Evolutionary conservation across 2,797 vertebrate genomes (phyloP), one percentile per base, ranked within the genome.

Genomic region (Avahi laniger): DNA sequence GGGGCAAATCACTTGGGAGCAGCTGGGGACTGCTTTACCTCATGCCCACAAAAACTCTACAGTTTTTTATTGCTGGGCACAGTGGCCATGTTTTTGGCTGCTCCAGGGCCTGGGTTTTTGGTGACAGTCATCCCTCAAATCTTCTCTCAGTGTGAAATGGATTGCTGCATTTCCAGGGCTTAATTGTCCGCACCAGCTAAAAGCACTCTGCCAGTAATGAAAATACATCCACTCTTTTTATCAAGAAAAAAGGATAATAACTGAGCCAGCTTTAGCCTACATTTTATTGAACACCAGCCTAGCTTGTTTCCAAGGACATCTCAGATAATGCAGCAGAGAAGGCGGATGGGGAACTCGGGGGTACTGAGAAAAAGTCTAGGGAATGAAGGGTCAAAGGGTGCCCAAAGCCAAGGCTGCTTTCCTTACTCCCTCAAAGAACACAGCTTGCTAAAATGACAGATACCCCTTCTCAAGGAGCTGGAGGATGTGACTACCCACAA

Each of bases 191-290:
- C 86, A 96, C 89, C 83, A 91, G 95, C 96, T 97, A 97, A 97
- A 97, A 96, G 97, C 95, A 89, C 91, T 97, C 93, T 92, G 76
- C 93, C 96, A 96, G 95, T 95, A 97, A 98, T 97, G 96, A 94
- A 97, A 97, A 95, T 96, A 95, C 83, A 97, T 93, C 70, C 89
- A 88, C 63, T 96, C 94, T 88, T 95, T 97, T 96, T 96, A 97
- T 97, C 95, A 96, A 91, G 95, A 97, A 94, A 97, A 97, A 96
- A 73, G 85, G 85, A 97, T 87, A 95, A 97, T 97, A 97, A 96
- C 85, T 94, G 95, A 96, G 89, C 94, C 88, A 96, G 76, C 93
- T 96, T 93, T 87, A 79, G 50, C 75, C 91, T 97, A 80, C 91
- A 91, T 95, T 93, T 96, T 96, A 97, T 54, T 96, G 94, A 87